phyloP scores from a whole-genome alignment of 2,888 invertebrate genomes.

The Sussaba pulchella region DNA sequence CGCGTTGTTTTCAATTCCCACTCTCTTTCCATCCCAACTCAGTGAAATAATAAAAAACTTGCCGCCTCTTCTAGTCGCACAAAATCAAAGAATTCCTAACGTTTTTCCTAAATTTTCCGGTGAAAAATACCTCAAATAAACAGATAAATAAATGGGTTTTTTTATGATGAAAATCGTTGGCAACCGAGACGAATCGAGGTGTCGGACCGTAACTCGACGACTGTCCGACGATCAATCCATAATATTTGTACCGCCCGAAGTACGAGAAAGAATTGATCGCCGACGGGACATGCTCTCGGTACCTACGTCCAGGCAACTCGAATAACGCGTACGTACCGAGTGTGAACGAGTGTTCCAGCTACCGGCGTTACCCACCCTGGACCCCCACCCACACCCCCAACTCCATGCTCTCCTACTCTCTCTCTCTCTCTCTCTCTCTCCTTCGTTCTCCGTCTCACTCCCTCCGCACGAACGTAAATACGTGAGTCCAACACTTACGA shows the following conservation, averaged over 20 bases:
- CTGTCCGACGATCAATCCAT: conserved; percentile 18
- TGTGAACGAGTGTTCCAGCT: conserved; percentile 68
- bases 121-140: neutral
- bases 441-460: too few relatives aligned
- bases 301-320: conserved; percentile 60
- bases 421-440: neutral
- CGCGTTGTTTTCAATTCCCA: conserved; percentile 11
- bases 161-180: neutral
- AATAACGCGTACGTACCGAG: conserved; percentile 76
- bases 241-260: conserved; percentile 5
- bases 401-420: conserved; percentile 18
- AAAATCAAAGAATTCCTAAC: neutral
- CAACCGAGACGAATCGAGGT: neutral
- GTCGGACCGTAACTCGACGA: conserved; percentile 9
- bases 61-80: neutral
- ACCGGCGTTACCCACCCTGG: conserved; percentile 61
- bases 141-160: neutral
- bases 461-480: neutral
- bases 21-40: conserved; percentile 17
- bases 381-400: conserved; percentile 51
- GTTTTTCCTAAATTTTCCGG: neutral
- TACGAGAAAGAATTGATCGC: conserved; percentile 30
- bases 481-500: conserved; percentile 15
- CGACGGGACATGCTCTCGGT: conserved; percentile 41
- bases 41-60: neutral